These are phyloP conservation scores for Parnassius mnemosyne DNA, from an alignment of 2,888 invertebrate species.

Conservation along the genomic window DNA sequence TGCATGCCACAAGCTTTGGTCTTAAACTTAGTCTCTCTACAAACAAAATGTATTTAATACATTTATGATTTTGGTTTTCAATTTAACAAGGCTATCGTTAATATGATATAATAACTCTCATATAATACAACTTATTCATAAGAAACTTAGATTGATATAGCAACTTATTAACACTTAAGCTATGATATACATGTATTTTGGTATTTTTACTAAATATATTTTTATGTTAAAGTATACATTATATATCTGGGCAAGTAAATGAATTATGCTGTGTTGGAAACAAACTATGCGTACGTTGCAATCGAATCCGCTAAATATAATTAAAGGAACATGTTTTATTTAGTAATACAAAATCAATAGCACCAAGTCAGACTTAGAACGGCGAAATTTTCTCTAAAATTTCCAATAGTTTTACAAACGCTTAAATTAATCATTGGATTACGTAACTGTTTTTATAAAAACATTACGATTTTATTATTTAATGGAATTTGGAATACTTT, in stretches of 20 bases:
- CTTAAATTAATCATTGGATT: slow-evolving; percentile 1
- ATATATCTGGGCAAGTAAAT: slow-evolving; percentile 7
- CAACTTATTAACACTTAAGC: not conserved
- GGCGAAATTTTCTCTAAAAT: not conserved
- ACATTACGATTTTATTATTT: not conserved
- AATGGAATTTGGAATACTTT: slow-evolving; percentile 6
- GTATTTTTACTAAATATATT: not conserved
- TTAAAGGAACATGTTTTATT: slow-evolving; percentile 11
- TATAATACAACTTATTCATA: not conserved
- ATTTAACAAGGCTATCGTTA: not conserved
- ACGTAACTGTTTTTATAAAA: not conserved
- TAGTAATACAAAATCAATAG: slow-evolving; percentile 7
- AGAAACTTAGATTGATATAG: not conserved
- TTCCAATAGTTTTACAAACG: slow-evolving; percentile 3
- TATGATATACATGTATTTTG: not conserved
- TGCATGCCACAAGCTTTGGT: no score
- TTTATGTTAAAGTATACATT: not conserved
- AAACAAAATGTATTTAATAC: no score
- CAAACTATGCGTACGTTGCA: slow-evolving; percentile 1
- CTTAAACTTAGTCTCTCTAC: no score
- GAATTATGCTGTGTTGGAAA: not conserved
- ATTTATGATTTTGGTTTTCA: no score
- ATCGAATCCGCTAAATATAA: slow-evolving; percentile 2
- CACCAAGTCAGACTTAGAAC: slow-evolving; percentile 17
- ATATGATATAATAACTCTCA: not conserved